Conservation (phyloP, 2,797 vertebrate genomes). For the Acrossocheilus fasciatus region DNA sequence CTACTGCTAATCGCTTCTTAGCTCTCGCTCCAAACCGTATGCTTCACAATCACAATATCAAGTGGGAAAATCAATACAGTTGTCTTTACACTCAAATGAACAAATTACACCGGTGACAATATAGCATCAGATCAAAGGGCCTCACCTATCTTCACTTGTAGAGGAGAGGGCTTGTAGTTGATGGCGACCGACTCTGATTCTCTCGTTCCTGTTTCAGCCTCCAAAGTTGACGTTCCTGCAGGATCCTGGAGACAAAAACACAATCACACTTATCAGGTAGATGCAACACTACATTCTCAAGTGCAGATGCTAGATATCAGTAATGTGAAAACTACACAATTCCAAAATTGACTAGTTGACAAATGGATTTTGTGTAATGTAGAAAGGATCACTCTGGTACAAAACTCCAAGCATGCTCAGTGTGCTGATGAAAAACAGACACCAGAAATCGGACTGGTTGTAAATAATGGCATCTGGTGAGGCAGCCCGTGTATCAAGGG, state of each 20-base stretch:
- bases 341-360: not conserved
- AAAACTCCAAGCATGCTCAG: not conserved
- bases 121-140: not conserved
- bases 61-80: constrained; percentile 11
- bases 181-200: constrained; percentile 92
- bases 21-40: constrained; percentile 5
- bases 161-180: constrained; percentile 96
- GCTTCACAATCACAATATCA: constrained; percentile 22
- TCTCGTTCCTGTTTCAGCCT: constrained; percentile 85
- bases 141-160: constrained; percentile 97
- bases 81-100: constrained; percentile 28
- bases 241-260: constrained; percentile 83
- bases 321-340: not conserved
- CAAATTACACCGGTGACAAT: not conserved
- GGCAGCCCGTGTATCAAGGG: not conserved
- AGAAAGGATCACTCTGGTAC: not conserved
- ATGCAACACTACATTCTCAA: constrained; percentile 27
- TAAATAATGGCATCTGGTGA: constrained; percentile 26
- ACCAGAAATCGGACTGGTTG: not conserved
- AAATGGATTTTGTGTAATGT: not conserved
- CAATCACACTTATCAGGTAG: constrained; percentile 31
- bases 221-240: constrained; percentile 86
- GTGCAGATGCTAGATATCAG: not conserved
- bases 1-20: constrained; percentile 1
- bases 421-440: not conserved